Evolutionary conservation across 1,140 invertebrate genomes (phyloP), one percentile per base, ranked within the genome.

Genomic region (Eurosta solidaginis): DNA sequence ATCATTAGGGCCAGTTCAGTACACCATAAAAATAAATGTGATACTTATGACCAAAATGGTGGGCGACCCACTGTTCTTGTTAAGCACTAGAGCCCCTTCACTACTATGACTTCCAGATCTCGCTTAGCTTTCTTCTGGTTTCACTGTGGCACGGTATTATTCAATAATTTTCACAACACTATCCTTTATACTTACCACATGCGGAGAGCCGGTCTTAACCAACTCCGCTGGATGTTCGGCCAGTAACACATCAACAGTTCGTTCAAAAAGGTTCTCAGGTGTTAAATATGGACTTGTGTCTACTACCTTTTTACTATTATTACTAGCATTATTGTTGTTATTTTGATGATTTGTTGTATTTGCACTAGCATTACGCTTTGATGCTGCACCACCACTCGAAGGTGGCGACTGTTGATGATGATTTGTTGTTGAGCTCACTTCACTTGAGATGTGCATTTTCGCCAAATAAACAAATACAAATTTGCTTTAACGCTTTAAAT

Each of bases 201-300:
- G 96, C 4, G 97, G 97, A 84, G 93, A 94, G 50, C 97, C 97
- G 54, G 97, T 98, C 83, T 96, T 92, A 75, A 98, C 93, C 59
- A 98, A 90, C 90, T 98, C 96, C 10, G 96, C 96, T 9, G 94
- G 95, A 89, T 97, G 96, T 86, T 98, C 96, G 27, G 94, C 92
- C 74, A 96, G 87, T 7, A 96, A 88, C 9, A 93, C 93, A 82
- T 95, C 94, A 79, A 96, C 88, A 0, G 94, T 95, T 27, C 94
- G 90, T 84, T 96, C 94, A n/a, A 94, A 93, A 74, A 96, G 87
- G 50, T 94, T 89, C 83, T 96, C 94, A 17, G 94, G 94, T n/a
- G 94, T 95, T 79, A 95, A 86, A 36, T 91, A 90, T 73, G 91
- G 90, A 81, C 89, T 90, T 7, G 89, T 80, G 50, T 87, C 85